phyloP scores from a whole-genome alignment of 2,888 invertebrate genomes.

The Hanleya hanleyi region DNA sequence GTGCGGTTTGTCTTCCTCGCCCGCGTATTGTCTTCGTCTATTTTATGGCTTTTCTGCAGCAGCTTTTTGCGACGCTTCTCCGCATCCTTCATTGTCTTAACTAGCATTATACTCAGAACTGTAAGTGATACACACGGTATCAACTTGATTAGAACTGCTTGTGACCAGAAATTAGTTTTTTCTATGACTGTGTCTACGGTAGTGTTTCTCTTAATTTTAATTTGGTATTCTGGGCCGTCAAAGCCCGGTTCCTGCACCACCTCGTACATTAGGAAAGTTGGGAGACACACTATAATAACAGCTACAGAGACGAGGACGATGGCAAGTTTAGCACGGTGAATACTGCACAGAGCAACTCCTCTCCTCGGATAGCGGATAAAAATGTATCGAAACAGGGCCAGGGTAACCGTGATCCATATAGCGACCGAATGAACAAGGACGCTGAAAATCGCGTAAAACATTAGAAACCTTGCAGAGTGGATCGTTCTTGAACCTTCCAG shows the following conservation, averaged over 20 bases:
- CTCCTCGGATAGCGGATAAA: conserved; percentile 79
- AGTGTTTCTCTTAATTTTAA: conserved; percentile 76
- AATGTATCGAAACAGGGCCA: conserved; percentile 92
- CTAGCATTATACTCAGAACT: conserved; percentile 76
- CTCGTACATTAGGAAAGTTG: conserved; percentile 74
- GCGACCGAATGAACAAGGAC: conserved; percentile 93
- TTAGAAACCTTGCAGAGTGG: conserved; percentile 68
- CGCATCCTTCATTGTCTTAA: conserved; percentile 72
- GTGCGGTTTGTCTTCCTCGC: conserved; percentile 80
- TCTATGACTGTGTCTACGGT: conserved; percentile 55
- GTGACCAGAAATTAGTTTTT: conserved; percentile 89
- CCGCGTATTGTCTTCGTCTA: conserved; percentile 48
- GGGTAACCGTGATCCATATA: conserved; percentile 92
- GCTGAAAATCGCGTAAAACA: conserved; percentile 90
- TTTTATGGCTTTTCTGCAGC: conserved; percentile 45
- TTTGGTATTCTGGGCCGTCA: conserved; percentile 57
- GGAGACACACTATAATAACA: conserved; percentile 67
- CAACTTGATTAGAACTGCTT: conserved; percentile 93
- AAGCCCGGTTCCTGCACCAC: conserved; percentile 73
- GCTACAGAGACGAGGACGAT: conserved; percentile 77
- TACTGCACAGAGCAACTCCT: conserved; percentile 88
- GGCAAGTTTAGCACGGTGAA: conserved; percentile 86
- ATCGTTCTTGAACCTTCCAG: conserved; percentile 60
- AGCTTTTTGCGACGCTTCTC: conserved; percentile 65
- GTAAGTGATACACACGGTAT: conserved; percentile 92